A percentile compares a stretch with the other conserved stretches of the same genome.
Conservation (phyloP, 2,797 vertebrate species). For the Onychomys arenicola region DNA sequence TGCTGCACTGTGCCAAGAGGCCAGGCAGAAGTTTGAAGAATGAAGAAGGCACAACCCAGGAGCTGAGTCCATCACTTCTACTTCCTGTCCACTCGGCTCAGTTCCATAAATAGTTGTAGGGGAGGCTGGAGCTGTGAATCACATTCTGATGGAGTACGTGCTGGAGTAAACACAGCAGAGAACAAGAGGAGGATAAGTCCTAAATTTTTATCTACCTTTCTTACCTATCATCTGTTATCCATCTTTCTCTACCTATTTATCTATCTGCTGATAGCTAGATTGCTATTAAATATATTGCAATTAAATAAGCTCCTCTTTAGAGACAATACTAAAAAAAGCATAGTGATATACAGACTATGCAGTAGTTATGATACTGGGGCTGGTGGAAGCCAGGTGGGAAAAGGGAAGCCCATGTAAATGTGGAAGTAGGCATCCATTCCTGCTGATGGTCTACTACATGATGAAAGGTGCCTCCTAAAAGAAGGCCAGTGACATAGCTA, state of each 20-base stretch:
- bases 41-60: neutral
- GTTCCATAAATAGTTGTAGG: neutral
- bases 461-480: neutral
- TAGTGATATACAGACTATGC: neutral
- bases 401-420: neutral
- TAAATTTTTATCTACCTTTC: neutral
- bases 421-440: neutral
- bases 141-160: neutral
- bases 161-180: neutral
- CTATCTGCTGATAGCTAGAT: neutral
- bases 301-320: slow-evolving; percentile 30
- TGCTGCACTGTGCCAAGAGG: neutral
- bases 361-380: neutral
- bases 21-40: neutral
- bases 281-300: neutral
- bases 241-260: neutral
- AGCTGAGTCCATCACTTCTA: neutral
- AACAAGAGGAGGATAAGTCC: neutral
- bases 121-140: neutral
- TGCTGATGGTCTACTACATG: neutral
- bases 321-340: neutral
- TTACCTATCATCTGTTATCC: neutral
- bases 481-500: neutral
- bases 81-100: neutral
- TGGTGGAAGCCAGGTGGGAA: neutral